Percentiles rank a stretch among this genome's conserved stretches.
phyloP scores from a whole-genome alignment of 2,113 vertebrate species.

The Forbesichthys papilliferus region DNA sequence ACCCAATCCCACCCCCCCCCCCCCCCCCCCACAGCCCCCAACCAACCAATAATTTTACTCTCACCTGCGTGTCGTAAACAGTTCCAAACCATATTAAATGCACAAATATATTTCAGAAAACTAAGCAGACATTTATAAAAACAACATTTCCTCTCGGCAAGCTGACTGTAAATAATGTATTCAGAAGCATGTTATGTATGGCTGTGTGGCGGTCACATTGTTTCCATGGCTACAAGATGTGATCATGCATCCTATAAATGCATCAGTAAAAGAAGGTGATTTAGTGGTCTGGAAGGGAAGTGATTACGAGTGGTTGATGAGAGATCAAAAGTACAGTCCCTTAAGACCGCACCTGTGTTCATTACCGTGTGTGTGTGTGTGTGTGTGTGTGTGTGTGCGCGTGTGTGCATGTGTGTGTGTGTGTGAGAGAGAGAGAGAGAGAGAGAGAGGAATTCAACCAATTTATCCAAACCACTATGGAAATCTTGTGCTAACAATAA shows the following conservation, averaged over 20 bases:
- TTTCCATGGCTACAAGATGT: constrained; percentile 62
- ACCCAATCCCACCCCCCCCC: too few species aligned
- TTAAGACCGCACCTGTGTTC: constrained; percentile 62
- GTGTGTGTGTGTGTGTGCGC: constrained; percentile 17
- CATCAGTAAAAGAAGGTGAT: constrained; percentile 62
- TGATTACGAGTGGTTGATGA: constrained; percentile 74
- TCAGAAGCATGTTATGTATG: constrained; percentile 61
- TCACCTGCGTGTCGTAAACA: constrained; percentile 73
- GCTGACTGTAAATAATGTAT: constrained; percentile 55
- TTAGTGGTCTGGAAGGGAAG: constrained; percentile 67
- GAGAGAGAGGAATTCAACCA: constrained; percentile 1
- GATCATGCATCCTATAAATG: constrained; percentile 70
- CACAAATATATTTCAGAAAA: constrained; percentile 73
- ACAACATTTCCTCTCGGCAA: constrained; percentile 70
- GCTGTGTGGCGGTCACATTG: constrained; percentile 56
- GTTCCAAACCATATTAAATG: constrained; percentile 75
- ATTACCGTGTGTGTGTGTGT: constrained; percentile 41
- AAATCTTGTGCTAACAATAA: constrained; percentile 55
- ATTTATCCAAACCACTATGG: constrained; percentile 61
- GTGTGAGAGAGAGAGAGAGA: background rate
- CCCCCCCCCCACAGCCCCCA: constrained; percentile 14
- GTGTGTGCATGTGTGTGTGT: constrained; percentile 39
- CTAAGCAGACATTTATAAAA: constrained; percentile 71
- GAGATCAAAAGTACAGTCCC: constrained; percentile 61
- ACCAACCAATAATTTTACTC: constrained; percentile 68